Conservation (phyloP, 2,797 vertebrate species). For the Lepus oiostolus region DNA sequence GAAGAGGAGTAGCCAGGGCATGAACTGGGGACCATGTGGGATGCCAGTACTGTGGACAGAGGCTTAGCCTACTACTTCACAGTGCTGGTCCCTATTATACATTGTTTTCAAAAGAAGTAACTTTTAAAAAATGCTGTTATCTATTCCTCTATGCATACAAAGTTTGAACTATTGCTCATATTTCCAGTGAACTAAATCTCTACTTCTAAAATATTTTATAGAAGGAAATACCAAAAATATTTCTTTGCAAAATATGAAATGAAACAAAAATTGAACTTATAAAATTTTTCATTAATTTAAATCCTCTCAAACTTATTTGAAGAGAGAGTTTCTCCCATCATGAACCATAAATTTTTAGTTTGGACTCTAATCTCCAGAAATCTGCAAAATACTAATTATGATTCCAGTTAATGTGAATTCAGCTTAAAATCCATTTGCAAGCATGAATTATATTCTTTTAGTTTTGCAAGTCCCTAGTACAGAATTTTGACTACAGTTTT, state of each 20-base stretch:
- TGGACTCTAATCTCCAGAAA: constrained; percentile 33
- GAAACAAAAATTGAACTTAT: neutral
- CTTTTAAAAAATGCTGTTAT: neutral
- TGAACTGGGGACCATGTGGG: too few species aligned
- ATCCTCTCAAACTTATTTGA: neutral
- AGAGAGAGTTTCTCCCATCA: constrained; percentile 19
- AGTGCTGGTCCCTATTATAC: too few species aligned
- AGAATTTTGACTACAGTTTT: neutral
- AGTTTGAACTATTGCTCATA: neutral
- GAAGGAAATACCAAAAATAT: neutral
- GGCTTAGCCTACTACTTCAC: too few species aligned
- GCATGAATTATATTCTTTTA: constrained; percentile 19
- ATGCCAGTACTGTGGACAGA: too few species aligned
- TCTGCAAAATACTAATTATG: neutral
- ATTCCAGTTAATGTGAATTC: neutral
- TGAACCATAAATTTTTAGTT: constrained; percentile 28
- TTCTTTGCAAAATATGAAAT: constrained; percentile 3
- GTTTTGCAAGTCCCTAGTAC: neutral
- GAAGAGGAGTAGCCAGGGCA: too few species aligned
- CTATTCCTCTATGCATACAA: neutral
- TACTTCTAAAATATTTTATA: constrained; percentile 14
- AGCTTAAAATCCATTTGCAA: constrained; percentile 25
- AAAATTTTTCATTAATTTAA: constrained; percentile 51
- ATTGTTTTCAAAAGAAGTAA: constrained; percentile 21
- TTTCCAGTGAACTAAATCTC: neutral